Percentiles rank a stretch among this genome's conserved stretches.
These are phyloP conservation scores for Fratercula arctica DNA, from an alignment of 2,797 vertebrate genomes.

Conservation along the genomic window DNA sequence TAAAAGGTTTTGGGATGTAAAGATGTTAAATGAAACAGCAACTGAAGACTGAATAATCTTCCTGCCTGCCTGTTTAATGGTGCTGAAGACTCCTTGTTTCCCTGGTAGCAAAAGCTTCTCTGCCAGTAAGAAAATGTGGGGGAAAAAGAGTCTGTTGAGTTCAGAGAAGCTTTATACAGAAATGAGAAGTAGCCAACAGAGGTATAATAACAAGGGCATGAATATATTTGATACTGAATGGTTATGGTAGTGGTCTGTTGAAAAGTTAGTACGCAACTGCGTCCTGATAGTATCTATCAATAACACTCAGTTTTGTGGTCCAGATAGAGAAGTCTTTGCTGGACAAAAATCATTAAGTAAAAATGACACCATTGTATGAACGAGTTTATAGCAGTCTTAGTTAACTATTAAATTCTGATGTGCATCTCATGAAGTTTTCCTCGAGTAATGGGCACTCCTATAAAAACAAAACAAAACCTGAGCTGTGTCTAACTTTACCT, in stretches of 20 bases:
- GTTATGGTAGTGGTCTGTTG: not conserved
- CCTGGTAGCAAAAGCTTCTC: not conserved
- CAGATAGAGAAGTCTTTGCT: not conserved
- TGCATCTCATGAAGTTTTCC: fast-evolving
- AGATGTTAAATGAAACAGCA: not conserved
- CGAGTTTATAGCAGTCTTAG: not conserved
- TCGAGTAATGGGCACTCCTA: not conserved
- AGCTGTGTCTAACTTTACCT: not conserved
- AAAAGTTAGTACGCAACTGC: not conserved
- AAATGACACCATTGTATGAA: not conserved
- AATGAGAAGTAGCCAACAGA: not conserved
- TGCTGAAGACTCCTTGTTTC: not conserved
- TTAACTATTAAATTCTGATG: not conserved
- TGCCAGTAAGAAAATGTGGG: not conserved
- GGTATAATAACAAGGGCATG: not conserved
- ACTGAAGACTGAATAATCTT: not conserved
- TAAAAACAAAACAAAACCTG: not conserved
- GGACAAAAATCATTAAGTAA: not conserved
- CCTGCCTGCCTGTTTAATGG: not conserved
- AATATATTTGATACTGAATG: not conserved
- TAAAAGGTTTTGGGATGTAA: not conserved
- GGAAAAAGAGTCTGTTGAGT: not conserved
- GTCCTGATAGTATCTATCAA: fast-evolving
- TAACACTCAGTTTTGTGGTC: not conserved
- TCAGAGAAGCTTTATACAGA: not conserved